Percentiles rank a stretch among this genome's conserved stretches.
Conservation (phyloP, 2,113 vertebrate genomes). For the Sakesphorus luctuosus region DNA sequence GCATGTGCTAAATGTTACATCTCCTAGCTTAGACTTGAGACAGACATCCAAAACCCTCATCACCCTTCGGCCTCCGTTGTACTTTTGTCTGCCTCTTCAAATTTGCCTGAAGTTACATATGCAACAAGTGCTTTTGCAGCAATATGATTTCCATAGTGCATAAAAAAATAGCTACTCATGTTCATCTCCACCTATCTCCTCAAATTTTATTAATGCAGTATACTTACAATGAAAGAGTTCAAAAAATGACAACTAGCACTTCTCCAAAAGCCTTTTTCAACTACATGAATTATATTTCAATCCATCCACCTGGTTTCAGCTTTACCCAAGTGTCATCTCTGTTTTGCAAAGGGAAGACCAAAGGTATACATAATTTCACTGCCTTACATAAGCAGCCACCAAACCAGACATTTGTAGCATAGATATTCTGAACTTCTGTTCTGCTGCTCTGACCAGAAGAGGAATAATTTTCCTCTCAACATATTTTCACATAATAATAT, state of each 20-base stretch:
- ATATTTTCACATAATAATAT: constrained; percentile 30
- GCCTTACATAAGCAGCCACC: neutral
- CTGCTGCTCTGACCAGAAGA: constrained; percentile 18
- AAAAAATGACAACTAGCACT: neutral
- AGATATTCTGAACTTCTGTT: neutral
- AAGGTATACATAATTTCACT: neutral
- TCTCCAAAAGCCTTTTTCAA: neutral
- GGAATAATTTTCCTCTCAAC: constrained; percentile 10
- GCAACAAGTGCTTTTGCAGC: neutral
- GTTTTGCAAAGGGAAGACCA: neutral
- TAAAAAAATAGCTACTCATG: neutral
- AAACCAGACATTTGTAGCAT: neutral
- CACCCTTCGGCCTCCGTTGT: neutral
- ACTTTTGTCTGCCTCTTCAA: neutral
- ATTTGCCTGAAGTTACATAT: neutral
- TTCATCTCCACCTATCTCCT: neutral
- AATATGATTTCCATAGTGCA: neutral
- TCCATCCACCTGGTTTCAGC: neutral
- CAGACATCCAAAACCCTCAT: neutral
- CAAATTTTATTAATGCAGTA: neutral
- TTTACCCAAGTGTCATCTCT: neutral
- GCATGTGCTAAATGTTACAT: fast-evolving
- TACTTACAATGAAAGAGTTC: neutral
- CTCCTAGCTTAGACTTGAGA: neutral
- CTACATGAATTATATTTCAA: neutral